Conservation (phyloP, 2,797 vertebrate species). For the Mus minutoides region DNA sequence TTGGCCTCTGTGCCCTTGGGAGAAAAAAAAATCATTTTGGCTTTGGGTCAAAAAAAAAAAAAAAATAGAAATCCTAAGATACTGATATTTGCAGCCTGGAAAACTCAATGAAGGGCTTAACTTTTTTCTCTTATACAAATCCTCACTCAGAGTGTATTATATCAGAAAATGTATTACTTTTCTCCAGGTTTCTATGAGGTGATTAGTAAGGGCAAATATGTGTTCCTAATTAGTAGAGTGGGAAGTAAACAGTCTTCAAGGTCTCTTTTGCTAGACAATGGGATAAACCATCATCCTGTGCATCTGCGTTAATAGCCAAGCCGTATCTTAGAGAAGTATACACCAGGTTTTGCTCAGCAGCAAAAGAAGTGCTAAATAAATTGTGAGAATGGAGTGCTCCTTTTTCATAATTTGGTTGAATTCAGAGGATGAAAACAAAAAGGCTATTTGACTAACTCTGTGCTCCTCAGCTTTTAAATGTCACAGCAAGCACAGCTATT, state of each 20-base stretch:
- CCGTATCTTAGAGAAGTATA: not conserved
- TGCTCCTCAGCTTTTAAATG: conserved; percentile 23
- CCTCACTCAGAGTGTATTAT: conserved; percentile 23
- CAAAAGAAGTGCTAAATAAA: conserved; percentile 51
- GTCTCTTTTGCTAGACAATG: not conserved
- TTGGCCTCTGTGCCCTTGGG: not conserved
- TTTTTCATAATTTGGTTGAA: conserved; percentile 45
- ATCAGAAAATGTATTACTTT: not conserved
- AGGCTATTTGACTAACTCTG: not conserved
- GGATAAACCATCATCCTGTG: conserved; percentile 1
- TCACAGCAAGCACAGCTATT: not conserved
- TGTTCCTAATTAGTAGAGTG: conserved; percentile 51
- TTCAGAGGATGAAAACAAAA: conserved; percentile 37
- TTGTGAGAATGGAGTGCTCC: not conserved
- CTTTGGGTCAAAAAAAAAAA: conserved; percentile 25
- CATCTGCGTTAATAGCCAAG: not conserved
- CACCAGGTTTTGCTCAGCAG: not conserved
- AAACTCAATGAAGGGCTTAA: not conserved
- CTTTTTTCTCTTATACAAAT: not conserved
- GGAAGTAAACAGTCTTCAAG: conserved; percentile 65
- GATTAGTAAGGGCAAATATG: conserved; percentile 57
- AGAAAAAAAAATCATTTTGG: not conserved
- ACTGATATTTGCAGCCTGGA: not conserved
- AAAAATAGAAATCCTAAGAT: too few relatives aligned
- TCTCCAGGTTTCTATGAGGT: conserved; percentile 44